Evolutionary conservation across 2,797 vertebrate species (phyloP).

Genomic region (Sebastes reedi): DNA sequence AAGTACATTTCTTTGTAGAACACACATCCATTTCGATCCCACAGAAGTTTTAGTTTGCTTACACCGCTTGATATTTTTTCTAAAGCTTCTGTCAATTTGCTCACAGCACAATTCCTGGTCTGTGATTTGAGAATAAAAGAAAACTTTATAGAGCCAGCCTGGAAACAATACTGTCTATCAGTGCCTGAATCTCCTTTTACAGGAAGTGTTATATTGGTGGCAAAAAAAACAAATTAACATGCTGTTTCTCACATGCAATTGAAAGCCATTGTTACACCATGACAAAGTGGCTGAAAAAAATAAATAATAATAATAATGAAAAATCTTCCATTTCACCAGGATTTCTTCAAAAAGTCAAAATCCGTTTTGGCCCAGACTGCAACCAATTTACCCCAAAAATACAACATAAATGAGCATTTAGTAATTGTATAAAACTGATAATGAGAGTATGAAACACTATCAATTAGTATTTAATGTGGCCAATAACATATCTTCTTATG

Average conservation of each 20-base stretch:
- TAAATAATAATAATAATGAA: neutral
- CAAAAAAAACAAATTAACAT: neutral
- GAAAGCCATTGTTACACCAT: neutral
- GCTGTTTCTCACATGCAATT: neutral
- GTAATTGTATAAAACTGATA: neutral
- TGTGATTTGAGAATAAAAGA: slow-evolving; percentile 46
- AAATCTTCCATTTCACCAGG: neutral
- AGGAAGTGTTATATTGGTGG: slow-evolving; percentile 33
- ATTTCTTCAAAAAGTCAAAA: neutral
- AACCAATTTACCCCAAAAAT: neutral
- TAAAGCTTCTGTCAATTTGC: slow-evolving; percentile 38
- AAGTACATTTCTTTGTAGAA: slow-evolving; percentile 13
- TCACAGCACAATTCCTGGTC: slow-evolving; percentile 34
- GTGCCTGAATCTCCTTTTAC: slow-evolving; percentile 1
- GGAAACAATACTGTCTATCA: slow-evolving; percentile 40
- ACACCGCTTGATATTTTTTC: slow-evolving; percentile 25
- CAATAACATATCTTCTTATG: neutral
- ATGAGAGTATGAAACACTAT: neutral
- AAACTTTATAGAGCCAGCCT: slow-evolving; percentile 16
- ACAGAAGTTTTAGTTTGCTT: slow-evolving; percentile 25
- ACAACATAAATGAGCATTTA: neutral
- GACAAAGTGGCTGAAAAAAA: neutral
- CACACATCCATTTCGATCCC: slow-evolving; percentile 19
- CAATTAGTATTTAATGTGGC: neutral
- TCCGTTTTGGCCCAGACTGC: neutral